A percentile compares a stretch with the other conserved stretches of the same genome.
Evolutionary conservation across 2,797 vertebrate genomes (phyloP).

Genomic region (Clarias fuscus): DNA sequence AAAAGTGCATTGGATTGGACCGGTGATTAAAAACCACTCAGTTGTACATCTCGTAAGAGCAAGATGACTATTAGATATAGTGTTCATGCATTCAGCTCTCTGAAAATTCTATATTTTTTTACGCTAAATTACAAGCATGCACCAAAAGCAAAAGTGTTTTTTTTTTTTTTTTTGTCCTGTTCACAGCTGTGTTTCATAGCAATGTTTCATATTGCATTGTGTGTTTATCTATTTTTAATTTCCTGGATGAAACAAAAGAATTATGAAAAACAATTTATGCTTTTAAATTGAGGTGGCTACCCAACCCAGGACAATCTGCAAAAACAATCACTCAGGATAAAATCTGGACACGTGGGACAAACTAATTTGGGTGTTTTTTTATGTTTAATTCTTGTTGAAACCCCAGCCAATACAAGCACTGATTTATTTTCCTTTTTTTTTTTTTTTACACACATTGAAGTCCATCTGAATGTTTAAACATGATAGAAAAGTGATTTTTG

Average conservation of each 20-base stretch:
- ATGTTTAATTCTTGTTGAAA: no score
- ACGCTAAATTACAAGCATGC: no score
- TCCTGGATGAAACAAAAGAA: conserved; percentile 13
- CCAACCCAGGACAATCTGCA: neutral
- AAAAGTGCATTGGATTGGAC: neutral
- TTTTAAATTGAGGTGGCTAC: neutral
- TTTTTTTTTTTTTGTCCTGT: no score
- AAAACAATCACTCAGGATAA: neutral
- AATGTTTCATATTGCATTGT: no score
- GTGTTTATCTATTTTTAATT: neutral
- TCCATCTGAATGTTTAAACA: no score
- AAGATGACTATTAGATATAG: neutral
- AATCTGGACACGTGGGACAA: neutral
- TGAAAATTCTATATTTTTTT: no score
- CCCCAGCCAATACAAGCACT: no score
- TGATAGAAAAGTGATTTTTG: no score
- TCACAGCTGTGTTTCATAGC: no score
- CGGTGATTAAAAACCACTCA: neutral
- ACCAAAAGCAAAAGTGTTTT: no score
- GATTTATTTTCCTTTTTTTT: no score
- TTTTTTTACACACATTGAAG: no score
- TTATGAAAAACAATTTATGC: neutral
- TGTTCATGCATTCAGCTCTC: neutral
- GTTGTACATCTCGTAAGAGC: conserved; percentile 16
- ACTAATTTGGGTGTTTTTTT: neutral